Evolutionary conservation across 2,888 invertebrate species (phyloP).

Genomic region (Bugula neritina): DNA sequence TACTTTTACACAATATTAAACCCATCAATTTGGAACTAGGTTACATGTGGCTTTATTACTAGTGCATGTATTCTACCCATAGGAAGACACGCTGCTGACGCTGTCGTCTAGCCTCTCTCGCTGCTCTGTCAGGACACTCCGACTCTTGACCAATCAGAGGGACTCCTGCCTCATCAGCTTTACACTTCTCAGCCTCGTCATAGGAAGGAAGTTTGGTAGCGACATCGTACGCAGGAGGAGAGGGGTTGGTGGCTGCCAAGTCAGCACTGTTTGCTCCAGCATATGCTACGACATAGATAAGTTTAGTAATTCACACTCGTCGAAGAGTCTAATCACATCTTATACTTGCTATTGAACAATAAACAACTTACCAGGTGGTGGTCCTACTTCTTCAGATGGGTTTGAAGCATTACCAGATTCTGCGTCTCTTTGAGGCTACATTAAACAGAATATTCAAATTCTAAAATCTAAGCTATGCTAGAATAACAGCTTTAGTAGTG

Average conservation of each 20-base stretch:
- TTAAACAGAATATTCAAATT: too few relatives aligned
- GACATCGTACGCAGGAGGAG: conserved; percentile 72
- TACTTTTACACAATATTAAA: too few relatives aligned
- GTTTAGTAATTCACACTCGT: too few relatives aligned
- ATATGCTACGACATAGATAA: conserved; percentile 6
- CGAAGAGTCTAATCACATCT: too few relatives aligned
- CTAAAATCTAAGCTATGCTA: too few relatives aligned
- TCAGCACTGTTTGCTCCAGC: background rate
- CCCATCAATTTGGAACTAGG: too few relatives aligned
- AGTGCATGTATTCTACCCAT: background rate
- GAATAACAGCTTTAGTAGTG: too few relatives aligned
- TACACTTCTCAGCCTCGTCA: conserved; percentile 84
- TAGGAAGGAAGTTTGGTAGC: conserved; percentile 81
- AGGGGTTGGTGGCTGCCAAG: background rate
- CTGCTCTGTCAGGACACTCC: background rate
- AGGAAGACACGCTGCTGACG: conserved; percentile 14
- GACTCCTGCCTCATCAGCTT: conserved; percentile 58
- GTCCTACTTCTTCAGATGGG: background rate
- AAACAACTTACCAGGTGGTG: background rate
- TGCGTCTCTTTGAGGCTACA: background rate
- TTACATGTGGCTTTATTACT: too few relatives aligned
- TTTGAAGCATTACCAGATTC: background rate
- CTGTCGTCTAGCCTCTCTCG: conserved; percentile 10
- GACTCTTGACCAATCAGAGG: background rate
- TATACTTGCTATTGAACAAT: background rate